Conservation (phyloP, 2,113 vertebrate species). For the Nyctereutes procyonoides region DNA sequence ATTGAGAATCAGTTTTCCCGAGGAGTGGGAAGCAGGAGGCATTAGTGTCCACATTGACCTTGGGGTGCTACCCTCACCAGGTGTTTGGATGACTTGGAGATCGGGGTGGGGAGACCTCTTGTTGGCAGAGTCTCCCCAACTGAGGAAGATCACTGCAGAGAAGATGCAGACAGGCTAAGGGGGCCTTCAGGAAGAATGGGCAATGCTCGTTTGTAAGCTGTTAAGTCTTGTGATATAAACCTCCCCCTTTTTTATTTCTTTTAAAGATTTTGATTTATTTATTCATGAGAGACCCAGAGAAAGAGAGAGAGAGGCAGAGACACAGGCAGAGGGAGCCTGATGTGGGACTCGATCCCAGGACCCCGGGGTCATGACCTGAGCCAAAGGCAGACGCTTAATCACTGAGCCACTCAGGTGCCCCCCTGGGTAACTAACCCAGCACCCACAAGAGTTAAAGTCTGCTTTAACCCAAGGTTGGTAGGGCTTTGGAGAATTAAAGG, state of each 20-base stretch:
- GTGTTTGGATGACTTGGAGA: not conserved
- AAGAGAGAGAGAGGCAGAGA: too few relatives aligned
- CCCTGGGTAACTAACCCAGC: too few relatives aligned
- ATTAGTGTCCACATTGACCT: rapidly evolving
- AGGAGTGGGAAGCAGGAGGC: not conserved
- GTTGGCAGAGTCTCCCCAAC: not conserved
- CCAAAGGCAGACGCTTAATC: too few relatives aligned
- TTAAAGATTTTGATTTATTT: too few relatives aligned
- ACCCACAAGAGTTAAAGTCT: not conserved
- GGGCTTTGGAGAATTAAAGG: not conserved
- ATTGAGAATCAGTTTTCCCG: not conserved
- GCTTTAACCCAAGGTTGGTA: not conserved
- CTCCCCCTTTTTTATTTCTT: too few relatives aligned
- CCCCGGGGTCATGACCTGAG: too few relatives aligned
- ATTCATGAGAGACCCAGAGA: too few relatives aligned
- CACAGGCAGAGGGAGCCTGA: too few relatives aligned
- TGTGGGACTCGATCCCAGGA: too few relatives aligned
- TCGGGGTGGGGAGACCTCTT: not conserved
- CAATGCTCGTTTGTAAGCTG: not conserved
- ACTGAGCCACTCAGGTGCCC: too few relatives aligned
- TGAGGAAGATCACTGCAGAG: too few relatives aligned
- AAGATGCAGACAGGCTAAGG: not conserved
- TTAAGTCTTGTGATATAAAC: not conserved
- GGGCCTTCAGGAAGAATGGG: not conserved
- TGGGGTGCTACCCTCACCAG: not conserved